Evolutionary conservation across 2,888 invertebrate species (phyloP), one percentile per base, ranked within the genome.

Genomic region (Caenorhabditis sinica): DNA sequence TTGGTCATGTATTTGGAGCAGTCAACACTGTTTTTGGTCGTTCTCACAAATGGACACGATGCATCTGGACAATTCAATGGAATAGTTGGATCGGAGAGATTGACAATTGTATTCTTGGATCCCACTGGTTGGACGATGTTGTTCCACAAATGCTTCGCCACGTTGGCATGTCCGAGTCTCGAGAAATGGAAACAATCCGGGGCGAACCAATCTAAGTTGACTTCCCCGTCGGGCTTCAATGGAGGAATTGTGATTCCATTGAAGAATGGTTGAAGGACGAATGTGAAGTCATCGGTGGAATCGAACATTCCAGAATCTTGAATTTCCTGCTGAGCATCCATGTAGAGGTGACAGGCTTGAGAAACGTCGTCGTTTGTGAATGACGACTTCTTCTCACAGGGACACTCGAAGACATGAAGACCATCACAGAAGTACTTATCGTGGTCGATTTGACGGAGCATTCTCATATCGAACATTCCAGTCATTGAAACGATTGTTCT

Each of bases 201-300:
- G 1, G 75, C 75, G 20, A 75, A 75, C 43, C 56, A 75, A 56
- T 75, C 45, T 28, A 30, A 43, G 33, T 75, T 75, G 8, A 49
- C 30, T 53, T 56, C 66, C n/a, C 75, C 75, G 45, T 75, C 53
- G 6, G 74, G 63, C 15, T 56, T 66, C 15, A 56, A 43, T 15
- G 89, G 87, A 17, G 89, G 89, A 45, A 65, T 79, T 20, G 58
- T 73, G 51, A 85, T 82, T 28, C 88, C 80, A 30, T 82, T 76
- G 58, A 90, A 83, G 75, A 89, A 89, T 11, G 90, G 90, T 71
- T 90, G 89, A 15, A 85, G 80, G 15, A 89, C 88, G 3, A 90
- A 75, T 9, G 90, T 88, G 73, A 90, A 90, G 61, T 90, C 90
- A 68, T 88, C 88, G 33, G 68, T 53, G n/a, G 68, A 76, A n/a